A percentile compares a stretch with the other conserved stretches of the same genome.
Evolutionary conservation across 2,888 invertebrate species (phyloP).

Genomic region (Willowsia nigromaculata): DNA sequence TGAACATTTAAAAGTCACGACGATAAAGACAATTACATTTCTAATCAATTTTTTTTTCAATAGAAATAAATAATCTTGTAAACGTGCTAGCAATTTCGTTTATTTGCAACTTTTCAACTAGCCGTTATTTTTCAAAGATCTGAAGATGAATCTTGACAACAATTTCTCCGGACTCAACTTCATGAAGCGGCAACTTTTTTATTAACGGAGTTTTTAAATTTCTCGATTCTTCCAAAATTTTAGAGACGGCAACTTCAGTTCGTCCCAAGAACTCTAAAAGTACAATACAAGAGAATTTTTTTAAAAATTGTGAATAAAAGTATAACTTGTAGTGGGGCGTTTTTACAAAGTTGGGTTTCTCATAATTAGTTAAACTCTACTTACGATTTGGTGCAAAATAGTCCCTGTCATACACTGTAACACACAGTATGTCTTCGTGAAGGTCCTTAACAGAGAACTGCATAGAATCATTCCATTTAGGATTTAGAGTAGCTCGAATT

Average conservation of each 20-base stretch:
- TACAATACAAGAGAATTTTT: background rate
- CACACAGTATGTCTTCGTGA: conserved; percentile 85
- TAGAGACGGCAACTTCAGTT: conserved; percentile 85
- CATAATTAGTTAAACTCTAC: too few relatives aligned
- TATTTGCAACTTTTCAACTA: too few relatives aligned
- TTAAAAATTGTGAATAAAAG: too few relatives aligned
- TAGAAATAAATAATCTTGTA: too few relatives aligned
- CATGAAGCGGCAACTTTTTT: conserved; percentile 85
- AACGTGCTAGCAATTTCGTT: too few relatives aligned
- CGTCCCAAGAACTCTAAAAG: conserved; percentile 86
- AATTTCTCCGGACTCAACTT: conserved; percentile 86
- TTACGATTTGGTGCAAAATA: conserved; percentile 88
- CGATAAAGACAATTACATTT: too few relatives aligned
- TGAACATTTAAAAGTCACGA: too few relatives aligned
- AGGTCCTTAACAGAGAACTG: conserved; percentile 87
- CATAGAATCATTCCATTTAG: conserved; percentile 88
- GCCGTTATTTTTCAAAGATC: conserved; percentile 81
- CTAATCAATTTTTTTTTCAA: too few relatives aligned
- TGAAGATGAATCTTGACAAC: conserved; percentile 87
- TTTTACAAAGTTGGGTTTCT: too few relatives aligned
- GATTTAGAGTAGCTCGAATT: conserved; percentile 83
- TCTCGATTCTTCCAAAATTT: conserved; percentile 84
- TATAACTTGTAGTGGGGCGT: too few relatives aligned
- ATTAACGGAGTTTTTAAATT: conserved; percentile 84
- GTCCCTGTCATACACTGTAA: conserved; percentile 87